Evolutionary conservation across 2,797 vertebrate species (phyloP).

Genomic region (Arctocebus calabarensis): DNA sequence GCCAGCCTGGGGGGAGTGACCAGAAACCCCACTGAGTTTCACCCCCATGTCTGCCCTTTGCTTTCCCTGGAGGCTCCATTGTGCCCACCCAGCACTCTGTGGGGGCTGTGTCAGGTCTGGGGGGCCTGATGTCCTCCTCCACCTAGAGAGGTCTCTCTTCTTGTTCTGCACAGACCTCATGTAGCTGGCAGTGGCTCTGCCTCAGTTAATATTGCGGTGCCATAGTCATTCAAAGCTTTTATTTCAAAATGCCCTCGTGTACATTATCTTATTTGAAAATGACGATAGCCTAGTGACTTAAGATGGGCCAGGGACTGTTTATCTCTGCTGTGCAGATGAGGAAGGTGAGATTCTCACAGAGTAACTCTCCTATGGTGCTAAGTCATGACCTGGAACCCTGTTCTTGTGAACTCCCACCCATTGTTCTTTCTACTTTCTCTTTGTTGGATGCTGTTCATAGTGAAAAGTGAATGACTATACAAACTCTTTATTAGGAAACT

Average conservation of each 20-base stretch:
- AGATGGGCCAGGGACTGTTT: background rate
- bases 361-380: background rate
- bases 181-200: background rate
- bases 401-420: background rate
- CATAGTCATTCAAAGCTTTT: background rate
- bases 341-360: background rate
- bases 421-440: background rate
- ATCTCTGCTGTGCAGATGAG: background rate
- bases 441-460: background rate
- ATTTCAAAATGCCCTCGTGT: background rate
- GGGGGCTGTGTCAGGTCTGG: background rate
- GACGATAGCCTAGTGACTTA: background rate
- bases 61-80: rapidly evolving
- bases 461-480: background rate
- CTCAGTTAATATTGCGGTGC: background rate
- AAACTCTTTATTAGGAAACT: background rate
- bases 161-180: background rate
- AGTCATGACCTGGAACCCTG: background rate
- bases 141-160: background rate
- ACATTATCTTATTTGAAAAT: background rate
- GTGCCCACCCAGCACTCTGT: too few species aligned
- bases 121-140: background rate
- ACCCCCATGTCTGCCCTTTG: background rate
- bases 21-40: background rate
- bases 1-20: background rate